Percentiles rank a stretch among this genome's conserved stretches.
Evolutionary conservation across 2,888 invertebrate species (phyloP).

Genomic region (Schizaphis graminum): DNA sequence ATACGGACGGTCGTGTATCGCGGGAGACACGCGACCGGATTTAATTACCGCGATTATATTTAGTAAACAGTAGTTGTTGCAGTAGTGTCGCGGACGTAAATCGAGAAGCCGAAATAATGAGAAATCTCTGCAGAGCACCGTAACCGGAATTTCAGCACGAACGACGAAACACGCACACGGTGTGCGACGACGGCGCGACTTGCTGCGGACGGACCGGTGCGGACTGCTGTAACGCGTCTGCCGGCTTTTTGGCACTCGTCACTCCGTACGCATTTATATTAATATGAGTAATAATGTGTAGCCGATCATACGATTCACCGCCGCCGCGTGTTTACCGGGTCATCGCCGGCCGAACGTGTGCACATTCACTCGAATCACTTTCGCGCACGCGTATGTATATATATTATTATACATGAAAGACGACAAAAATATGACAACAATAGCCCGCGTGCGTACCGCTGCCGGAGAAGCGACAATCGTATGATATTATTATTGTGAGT

Average conservation of each 20-base stretch:
- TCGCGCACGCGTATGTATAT: not conserved
- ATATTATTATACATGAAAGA: no score
- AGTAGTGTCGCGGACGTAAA: not conserved
- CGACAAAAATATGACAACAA: not conserved
- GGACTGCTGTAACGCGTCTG: not conserved
- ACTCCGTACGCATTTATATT: not conserved
- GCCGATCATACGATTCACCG: constrained; percentile 30
- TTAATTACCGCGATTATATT: not conserved
- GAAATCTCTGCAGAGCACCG: not conserved
- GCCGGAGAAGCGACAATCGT: constrained; percentile 17
- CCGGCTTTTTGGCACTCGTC: constrained; percentile 32
- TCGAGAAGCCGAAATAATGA: not conserved
- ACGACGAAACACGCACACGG: not conserved
- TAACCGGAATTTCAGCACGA: not conserved
- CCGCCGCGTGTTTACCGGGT: constrained; percentile 38
- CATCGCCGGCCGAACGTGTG: constrained; percentile 1
- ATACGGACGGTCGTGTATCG: not conserved
- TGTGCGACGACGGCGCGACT: not conserved
- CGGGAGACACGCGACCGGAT: not conserved
- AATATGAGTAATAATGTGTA: not conserved
- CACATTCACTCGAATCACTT: constrained; percentile 46
- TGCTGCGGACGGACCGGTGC: not conserved
- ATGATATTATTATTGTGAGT: not conserved
- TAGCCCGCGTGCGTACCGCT: not conserved
- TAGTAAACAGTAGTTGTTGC: not conserved